Conservation (phyloP, 2,797 vertebrate species). For the Champsocephalus esox region DNA sequence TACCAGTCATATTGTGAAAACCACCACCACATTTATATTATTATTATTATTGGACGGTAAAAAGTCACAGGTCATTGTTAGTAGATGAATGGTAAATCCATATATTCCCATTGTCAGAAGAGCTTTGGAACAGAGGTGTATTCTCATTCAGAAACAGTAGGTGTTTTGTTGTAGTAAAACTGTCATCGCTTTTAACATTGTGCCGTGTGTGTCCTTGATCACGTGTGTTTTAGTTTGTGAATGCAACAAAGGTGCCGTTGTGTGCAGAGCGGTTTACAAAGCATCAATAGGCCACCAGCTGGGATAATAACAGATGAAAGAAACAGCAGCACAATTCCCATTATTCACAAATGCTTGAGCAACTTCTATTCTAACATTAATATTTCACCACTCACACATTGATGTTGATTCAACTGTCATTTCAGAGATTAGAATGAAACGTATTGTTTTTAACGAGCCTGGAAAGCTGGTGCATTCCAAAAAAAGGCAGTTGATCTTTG, state of each 20-base stretch:
- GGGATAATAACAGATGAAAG: slow-evolving; percentile 68
- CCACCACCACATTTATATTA: neutral
- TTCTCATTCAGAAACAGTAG: slow-evolving; percentile 1
- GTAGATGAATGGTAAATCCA: slow-evolving; percentile 7
- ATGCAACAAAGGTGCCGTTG: slow-evolving; percentile 37
- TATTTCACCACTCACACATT: slow-evolving; percentile 39
- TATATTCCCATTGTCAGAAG: neutral
- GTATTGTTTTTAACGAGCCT: neutral
- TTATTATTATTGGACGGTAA: neutral
- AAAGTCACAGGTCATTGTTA: neutral
- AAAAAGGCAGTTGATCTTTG: neutral
- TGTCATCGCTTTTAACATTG: slow-evolving; percentile 11
- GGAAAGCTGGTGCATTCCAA: slow-evolving; percentile 4
- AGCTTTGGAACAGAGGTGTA: neutral
- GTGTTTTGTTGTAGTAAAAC: slow-evolving; percentile 15
- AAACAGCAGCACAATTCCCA: slow-evolving; percentile 50
- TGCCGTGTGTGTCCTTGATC: slow-evolving; percentile 32
- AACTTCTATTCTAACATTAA: slow-evolving; percentile 54
- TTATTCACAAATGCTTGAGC: slow-evolving; percentile 49
- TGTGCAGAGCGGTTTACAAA: slow-evolving; percentile 60
- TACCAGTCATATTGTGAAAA: neutral
- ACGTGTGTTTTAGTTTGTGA: slow-evolving; percentile 33
- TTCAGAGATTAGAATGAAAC: slow-evolving; percentile 33
- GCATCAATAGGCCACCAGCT: slow-evolving; percentile 69
- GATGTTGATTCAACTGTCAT: slow-evolving; percentile 41